A percentile compares a stretch with the other conserved stretches of the same genome.
Evolutionary conservation across 1,140 invertebrate species (phyloP).

Genomic region (Drosophila asahinai): DNA sequence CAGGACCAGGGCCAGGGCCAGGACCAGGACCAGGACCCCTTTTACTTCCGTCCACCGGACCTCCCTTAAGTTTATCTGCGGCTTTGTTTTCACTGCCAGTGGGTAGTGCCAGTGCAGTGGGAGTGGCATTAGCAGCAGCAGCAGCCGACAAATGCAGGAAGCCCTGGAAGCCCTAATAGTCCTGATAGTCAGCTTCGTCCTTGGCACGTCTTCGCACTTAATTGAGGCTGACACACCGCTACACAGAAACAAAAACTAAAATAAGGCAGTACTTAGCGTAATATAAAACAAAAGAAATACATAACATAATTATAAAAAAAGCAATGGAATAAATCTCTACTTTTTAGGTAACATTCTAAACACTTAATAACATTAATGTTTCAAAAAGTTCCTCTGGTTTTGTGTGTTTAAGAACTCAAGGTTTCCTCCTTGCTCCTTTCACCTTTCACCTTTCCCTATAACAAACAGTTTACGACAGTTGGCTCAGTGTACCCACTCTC

Average conservation of each 20-base stretch:
- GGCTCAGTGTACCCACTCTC: slow-evolving; percentile 20
- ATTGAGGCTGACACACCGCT: slow-evolving; percentile 38
- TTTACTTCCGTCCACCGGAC: slow-evolving; percentile 1
- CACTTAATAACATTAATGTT: background rate
- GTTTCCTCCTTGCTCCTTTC: background rate
- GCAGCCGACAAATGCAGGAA: slow-evolving; percentile 46
- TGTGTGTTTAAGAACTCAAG: background rate
- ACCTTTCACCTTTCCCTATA: background rate
- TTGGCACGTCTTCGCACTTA: slow-evolving; percentile 49
- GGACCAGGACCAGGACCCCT: background rate
- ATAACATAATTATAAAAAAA: too few relatives aligned
- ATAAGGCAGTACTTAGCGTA: too few relatives aligned
- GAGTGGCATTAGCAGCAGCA: slow-evolving; percentile 48
- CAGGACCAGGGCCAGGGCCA: background rate
- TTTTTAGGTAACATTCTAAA: too few relatives aligned
- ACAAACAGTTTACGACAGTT: slow-evolving; percentile 7
- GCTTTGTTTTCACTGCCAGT: slow-evolving; percentile 56
- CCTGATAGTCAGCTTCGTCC: slow-evolving; percentile 27
- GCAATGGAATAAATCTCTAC: too few relatives aligned
- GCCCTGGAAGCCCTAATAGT: slow-evolving; percentile 25
- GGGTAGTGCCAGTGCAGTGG: slow-evolving; percentile 29
- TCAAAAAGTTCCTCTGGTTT: background rate
- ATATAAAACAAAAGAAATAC: background rate
- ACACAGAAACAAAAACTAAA: background rate
- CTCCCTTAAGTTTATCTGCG: slow-evolving; percentile 44